These are phyloP conservation scores for Horisme vitalbata DNA, from an alignment of 2,888 invertebrate genomes.

Conservation along the genomic window DNA sequence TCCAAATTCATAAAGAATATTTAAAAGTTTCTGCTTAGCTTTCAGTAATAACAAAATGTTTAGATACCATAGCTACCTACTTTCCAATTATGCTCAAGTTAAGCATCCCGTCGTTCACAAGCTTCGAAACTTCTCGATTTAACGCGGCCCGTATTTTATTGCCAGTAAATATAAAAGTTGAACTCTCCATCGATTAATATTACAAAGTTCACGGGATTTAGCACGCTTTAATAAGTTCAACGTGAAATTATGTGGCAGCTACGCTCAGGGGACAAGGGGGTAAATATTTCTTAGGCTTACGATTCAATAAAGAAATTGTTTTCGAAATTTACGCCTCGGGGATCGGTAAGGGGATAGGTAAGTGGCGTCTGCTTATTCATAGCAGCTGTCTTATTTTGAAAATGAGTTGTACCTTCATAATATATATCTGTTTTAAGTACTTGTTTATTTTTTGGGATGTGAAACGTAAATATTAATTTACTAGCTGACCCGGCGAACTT, in stretches of 20 bases:
- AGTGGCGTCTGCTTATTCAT: conserved; percentile 12
- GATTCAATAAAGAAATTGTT: conserved; percentile 53
- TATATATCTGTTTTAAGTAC: no score
- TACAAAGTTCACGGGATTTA: conserved; percentile 52
- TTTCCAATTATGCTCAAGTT: conserved; percentile 27
- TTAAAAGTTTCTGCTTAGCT: conserved; percentile 31
- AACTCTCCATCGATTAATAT: conserved; percentile 58
- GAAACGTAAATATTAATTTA: no score
- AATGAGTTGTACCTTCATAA: no score
- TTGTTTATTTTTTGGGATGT: no score
- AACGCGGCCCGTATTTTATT: conserved; percentile 47
- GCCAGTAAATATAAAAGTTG: conserved; percentile 56
- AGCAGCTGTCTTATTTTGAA: no score
- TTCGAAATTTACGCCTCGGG: conserved; percentile 44
- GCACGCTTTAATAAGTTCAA: conserved; percentile 53
- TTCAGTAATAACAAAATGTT: conserved; percentile 32
- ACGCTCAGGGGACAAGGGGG: conserved; percentile 35
- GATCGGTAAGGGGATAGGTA: conserved; percentile 38
- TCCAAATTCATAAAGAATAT: conserved; percentile 24
- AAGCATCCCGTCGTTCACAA: conserved; percentile 14
- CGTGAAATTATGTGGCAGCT: conserved; percentile 54
- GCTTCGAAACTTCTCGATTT: conserved; percentile 33
- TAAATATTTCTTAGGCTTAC: conserved; percentile 51
- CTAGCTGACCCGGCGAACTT: no score
- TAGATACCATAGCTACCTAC: conserved; percentile 30